Percentiles rank a stretch among this genome's conserved stretches.
Conservation (phyloP, 2,797 vertebrate genomes). For the Hephaestus fuliginosus region DNA sequence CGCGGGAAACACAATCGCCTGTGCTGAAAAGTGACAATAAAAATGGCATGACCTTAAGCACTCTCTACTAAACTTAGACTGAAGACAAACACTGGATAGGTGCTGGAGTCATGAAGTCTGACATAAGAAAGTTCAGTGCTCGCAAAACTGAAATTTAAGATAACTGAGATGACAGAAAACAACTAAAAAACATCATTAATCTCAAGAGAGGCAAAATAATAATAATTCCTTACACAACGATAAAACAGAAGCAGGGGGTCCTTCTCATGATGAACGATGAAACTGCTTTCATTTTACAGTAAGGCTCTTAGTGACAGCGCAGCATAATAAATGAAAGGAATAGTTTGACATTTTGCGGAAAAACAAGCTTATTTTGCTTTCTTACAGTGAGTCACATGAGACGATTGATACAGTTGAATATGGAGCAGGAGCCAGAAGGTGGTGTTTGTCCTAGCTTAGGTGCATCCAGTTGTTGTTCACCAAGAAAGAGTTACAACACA, state of each 20-base stretch:
- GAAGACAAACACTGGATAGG: constrained; percentile 24
- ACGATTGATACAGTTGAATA: neutral
- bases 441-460: neutral
- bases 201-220: constrained; percentile 46
- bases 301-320: neutral
- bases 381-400: neutral
- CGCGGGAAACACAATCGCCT: constrained; percentile 65
- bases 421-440: neutral
- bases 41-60: constrained; percentile 63
- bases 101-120: constrained; percentile 54
- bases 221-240: constrained; percentile 42
- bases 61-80: constrained; percentile 59
- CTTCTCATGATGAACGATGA: constrained; percentile 13
- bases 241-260: constrained; percentile 26
- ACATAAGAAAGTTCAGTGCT: constrained; percentile 60
- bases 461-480: neutral
- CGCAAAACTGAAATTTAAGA: constrained; percentile 51
- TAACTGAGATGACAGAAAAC: constrained; percentile 38
- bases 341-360: neutral
- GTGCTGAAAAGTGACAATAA: constrained; percentile 68
- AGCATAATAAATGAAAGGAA: constrained; percentile 16
- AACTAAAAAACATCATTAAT: constrained; percentile 44
- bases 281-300: constrained; percentile 27
- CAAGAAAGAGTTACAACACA: neutral
- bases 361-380: neutral